Evolutionary conservation across 2,797 vertebrate genomes (phyloP).

Genomic region (Pseudochirops cupreus): DNA sequence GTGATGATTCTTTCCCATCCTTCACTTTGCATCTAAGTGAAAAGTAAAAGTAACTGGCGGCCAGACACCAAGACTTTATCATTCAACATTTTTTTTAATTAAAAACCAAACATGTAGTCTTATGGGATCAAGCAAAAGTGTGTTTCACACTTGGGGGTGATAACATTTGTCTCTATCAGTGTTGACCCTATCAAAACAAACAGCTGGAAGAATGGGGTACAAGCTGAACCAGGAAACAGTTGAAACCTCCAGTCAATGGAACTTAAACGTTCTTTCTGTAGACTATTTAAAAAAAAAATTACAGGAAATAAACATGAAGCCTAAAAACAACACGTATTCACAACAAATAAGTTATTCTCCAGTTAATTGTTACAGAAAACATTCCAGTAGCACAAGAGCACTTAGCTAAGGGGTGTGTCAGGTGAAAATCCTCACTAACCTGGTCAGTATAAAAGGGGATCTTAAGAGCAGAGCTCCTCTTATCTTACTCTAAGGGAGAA

Average conservation of each 20-base stretch:
- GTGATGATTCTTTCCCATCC: not conserved
- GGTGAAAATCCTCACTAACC: not conserved
- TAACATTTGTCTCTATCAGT: not conserved
- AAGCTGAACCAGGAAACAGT: not conserved
- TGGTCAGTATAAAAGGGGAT: not conserved
- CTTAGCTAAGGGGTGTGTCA: not conserved
- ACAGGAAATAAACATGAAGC: slow-evolving; percentile 32
- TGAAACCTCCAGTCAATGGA: not conserved
- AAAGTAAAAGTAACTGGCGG: not conserved
- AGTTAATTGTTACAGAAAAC: not conserved
- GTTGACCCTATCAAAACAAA: not conserved
- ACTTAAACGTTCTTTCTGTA: not conserved
- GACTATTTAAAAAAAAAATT: slow-evolving; percentile 74
- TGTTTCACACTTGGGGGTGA: not conserved
- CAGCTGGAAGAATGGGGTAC: rapidly evolving
- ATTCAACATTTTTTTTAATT: slow-evolving; percentile 10
- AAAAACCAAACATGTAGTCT: not conserved
- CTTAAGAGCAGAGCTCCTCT: not conserved
- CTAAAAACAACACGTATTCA: slow-evolving; percentile 43
- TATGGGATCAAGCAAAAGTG: not conserved
- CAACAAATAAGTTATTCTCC: slow-evolving; percentile 65
- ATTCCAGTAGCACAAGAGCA: not conserved
- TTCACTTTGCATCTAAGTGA: not conserved
- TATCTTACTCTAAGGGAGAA: not conserved
- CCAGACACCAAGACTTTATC: not conserved